Conservation (phyloP, 2,113 vertebrate species). For the Heptranchias perlo region DNA sequence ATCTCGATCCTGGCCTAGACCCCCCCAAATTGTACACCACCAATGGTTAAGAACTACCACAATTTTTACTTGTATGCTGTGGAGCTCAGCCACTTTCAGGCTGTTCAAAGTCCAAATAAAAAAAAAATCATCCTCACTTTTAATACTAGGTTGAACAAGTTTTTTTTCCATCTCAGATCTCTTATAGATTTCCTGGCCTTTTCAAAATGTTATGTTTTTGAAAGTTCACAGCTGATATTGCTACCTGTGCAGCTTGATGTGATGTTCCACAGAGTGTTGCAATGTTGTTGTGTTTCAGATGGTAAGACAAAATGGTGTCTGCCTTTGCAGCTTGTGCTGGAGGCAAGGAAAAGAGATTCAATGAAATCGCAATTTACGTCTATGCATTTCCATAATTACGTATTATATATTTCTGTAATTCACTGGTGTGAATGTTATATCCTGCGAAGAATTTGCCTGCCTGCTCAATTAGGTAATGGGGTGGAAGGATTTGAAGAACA, state of each 20-base stretch:
- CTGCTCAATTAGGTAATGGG: neutral
- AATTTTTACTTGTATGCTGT: neutral
- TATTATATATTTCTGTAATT: neutral
- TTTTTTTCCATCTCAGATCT: neutral
- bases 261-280: neutral
- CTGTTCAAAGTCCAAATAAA: neutral
- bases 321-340: neutral
- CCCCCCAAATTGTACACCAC: neutral
- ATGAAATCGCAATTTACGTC: neutral
- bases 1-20: neutral
- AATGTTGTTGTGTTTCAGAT: neutral
- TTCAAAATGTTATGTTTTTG: neutral
- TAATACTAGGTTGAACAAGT: neutral
- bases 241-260: neutral
- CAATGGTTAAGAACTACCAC: neutral
- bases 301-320: neutral
- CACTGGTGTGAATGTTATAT: neutral
- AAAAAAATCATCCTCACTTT: neutral
- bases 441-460: neutral
- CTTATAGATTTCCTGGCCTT: neutral
- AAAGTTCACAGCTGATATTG: neutral
- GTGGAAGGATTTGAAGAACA: neutral
- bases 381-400: neutral
- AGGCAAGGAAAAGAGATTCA: neutral
- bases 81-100: neutral